Evolutionary conservation across 2,113 vertebrate species (phyloP), one percentile per base, ranked within the genome.

Genomic region (Pollachius pollachius): DNA sequence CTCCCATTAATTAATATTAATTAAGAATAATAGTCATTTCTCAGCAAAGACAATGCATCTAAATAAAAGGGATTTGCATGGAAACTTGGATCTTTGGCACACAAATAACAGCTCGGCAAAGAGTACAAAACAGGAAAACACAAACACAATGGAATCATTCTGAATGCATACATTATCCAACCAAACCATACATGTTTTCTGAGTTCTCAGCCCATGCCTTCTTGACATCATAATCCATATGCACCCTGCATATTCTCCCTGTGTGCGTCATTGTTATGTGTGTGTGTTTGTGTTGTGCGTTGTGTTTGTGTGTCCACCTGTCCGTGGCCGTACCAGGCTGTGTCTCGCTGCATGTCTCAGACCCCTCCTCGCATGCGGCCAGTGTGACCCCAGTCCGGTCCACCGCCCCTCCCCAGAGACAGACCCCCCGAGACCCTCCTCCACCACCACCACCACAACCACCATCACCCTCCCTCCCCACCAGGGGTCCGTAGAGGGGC

Each of bases 291-390:
- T 64, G 3, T 88, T 82, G 37, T 79, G 4, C 66, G 54, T 57
- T 34, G 52, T 64, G 30, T 25, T 52, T 21, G 56, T 67, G 37
- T 62, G 37, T 64, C 1, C 11, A 21, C 18, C 54, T 66, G 61
- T 78, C 64, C 74, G 68, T 48, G 9, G 8, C 11, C 1, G 41
- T 71, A 27, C 27, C 15, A 67, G 59, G 67, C 23, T 4, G 5
- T 15, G 67, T 66, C 67, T 52, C 62, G 62, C 59, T 80, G 82
- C 86, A 77, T 87, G 80, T 80, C 82, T 81, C 77, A 92, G 89
- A 88, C 84, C 85, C 77, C 75, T 90, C 74, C 80, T 90, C 89
- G 90, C 91, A 88, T 92, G 88, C 76, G 25, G 90, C 78, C 73
- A 78, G 81, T 91, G 89, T 84, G 80, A 68, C 79, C 23, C 23